Evolutionary conservation across 2,113 vertebrate genomes (phyloP).

Genomic region (Peromyscus maniculatus): DNA sequence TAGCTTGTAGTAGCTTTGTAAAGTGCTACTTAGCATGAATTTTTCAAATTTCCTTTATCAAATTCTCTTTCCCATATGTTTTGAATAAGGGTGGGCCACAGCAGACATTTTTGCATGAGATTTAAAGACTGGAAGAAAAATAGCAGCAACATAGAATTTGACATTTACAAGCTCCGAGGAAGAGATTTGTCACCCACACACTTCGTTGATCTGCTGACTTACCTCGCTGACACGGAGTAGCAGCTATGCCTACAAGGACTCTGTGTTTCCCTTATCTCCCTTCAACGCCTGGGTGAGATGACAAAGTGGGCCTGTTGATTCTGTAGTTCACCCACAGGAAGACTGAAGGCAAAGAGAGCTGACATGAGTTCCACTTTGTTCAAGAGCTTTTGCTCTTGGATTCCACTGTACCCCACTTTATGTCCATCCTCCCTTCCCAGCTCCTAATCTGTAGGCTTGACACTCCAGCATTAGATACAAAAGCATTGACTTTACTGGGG

Average conservation of each 20-base stretch:
- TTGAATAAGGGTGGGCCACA: slow-evolving; percentile 12
- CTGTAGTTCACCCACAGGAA: not conserved
- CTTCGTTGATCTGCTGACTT: not conserved
- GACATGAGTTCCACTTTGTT: not conserved
- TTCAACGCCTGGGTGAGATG: slow-evolving; percentile 3
- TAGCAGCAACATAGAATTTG: not conserved
- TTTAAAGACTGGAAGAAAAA: slow-evolving; percentile 27
- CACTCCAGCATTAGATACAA: not conserved
- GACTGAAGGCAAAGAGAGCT: not conserved
- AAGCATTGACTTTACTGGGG: not conserved
- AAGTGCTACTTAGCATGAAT: slow-evolving; percentile 1
- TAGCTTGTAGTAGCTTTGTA: not conserved
- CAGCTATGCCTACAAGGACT: not conserved
- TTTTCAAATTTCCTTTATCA: not conserved
- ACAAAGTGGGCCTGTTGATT: not conserved
- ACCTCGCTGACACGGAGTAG: not conserved
- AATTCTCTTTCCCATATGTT: slow-evolving; percentile 8
- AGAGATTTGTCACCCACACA: not conserved
- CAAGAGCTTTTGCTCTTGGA: not conserved
- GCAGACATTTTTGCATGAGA: slow-evolving; percentile 12
- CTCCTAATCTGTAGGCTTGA: not conserved
- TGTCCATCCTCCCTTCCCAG: not conserved
- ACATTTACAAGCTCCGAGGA: slow-evolving; percentile 3
- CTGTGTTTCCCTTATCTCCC: not conserved
- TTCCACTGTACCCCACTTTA: not conserved